Evolutionary conservation across 2,888 invertebrate species (phyloP).

Genomic region (Thelaira solivaga): DNA sequence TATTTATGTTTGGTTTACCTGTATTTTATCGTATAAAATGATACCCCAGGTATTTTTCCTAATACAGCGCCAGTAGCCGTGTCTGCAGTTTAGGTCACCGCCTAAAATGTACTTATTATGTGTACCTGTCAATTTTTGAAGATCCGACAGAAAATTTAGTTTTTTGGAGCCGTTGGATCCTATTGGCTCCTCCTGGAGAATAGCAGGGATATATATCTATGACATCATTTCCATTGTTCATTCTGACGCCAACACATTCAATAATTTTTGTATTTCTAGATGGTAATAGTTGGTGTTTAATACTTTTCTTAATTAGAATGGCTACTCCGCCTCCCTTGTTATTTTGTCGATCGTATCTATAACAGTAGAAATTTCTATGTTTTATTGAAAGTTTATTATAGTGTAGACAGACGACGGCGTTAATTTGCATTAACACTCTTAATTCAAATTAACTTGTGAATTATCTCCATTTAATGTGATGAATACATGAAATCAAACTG

Average conservation of each 20-base stretch:
- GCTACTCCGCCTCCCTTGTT: slow-evolving; percentile 4
- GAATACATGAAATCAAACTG: too few relatives aligned
- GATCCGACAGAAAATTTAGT: neutral
- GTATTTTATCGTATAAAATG: too few relatives aligned
- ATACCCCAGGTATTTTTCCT: neutral
- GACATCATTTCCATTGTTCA: neutral
- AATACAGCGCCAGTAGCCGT: neutral
- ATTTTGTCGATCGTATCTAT: slow-evolving; percentile 5
- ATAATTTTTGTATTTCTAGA: neutral
- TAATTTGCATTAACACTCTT: too few relatives aligned
- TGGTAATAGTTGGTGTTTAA: slow-evolving; percentile 11
- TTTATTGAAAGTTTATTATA: neutral
- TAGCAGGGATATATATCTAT: neutral
- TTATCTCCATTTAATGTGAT: too few relatives aligned
- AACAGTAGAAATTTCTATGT: slow-evolving; percentile 3
- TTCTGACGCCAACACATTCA: neutral
- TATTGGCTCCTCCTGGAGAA: neutral
- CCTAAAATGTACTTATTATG: neutral
- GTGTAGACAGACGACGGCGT: too few relatives aligned
- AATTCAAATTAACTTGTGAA: too few relatives aligned
- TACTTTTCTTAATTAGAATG: slow-evolving; percentile 5
- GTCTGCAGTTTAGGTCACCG: too few relatives aligned
- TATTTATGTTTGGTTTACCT: neutral
- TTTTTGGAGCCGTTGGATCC: neutral
- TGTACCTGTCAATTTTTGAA: neutral